phyloP scores from a whole-genome alignment of 2,113 vertebrate species.

The Pheucticus melanocephalus region DNA sequence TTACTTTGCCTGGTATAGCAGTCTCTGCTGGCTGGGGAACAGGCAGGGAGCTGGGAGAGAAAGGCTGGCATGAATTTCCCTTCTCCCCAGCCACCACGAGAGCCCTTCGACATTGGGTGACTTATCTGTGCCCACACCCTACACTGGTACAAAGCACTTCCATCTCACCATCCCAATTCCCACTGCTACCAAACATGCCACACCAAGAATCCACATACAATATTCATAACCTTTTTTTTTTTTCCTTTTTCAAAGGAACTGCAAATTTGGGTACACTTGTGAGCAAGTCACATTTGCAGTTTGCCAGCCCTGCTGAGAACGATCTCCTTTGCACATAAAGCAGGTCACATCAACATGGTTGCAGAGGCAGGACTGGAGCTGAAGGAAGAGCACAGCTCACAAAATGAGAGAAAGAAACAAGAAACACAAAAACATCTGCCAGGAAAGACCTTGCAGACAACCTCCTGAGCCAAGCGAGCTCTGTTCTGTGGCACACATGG shows the following conservation, averaged over 20 bases:
- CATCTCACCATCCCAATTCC: not conserved
- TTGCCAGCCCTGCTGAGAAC: not conserved
- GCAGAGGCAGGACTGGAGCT: not conserved
- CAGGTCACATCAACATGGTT: not conserved
- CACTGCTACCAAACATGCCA: not conserved
- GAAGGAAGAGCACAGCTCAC: not conserved
- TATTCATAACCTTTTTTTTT: not conserved
- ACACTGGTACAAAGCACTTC: not conserved
- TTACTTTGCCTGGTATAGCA: not conserved
- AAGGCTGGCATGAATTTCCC: not conserved
- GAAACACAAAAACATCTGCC: not conserved
- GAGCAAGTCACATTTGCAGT: not conserved
- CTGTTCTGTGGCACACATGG: rapidly evolving
- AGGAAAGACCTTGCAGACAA: not conserved
- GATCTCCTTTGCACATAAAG: not conserved
- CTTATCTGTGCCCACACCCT: not conserved
- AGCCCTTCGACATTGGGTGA: rapidly evolving
- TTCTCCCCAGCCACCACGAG: not conserved
- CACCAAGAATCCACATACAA: not conserved
- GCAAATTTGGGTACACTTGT: not conserved
- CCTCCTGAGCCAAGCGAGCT: not conserved
- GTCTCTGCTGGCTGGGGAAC: not conserved
- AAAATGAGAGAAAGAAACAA: not conserved
- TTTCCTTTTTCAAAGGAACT: not conserved
- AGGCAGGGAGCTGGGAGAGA: not conserved